Base-by-base conservation (phyloP, 2,797 vertebrate genomes). In the Lutjanus argentimaculatus region DNA sequence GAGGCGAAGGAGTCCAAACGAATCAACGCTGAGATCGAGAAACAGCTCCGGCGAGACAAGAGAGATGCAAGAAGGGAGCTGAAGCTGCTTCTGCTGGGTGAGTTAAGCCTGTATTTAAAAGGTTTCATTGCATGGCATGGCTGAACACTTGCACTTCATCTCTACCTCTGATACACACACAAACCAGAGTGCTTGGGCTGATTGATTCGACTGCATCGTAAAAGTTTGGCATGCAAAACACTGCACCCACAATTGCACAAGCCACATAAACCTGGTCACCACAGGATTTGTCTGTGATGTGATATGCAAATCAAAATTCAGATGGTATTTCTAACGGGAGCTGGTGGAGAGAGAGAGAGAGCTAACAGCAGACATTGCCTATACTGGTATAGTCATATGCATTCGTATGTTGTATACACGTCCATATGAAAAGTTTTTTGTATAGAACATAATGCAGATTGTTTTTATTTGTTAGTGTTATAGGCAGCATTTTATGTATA, bases 1-100 rank as follows among this genome's bases (percentile, higher is more conserved):
- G 98, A 99, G 97, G 97, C 97, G 95, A 99, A 99, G 95, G 98
- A 99, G 96, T 99, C 98, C 89, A 99, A 99, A 92, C 96, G 98
- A 90, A 99, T 99, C 96, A 99, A 99, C 95, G 95, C 97, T 8
- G 98, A 99, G 95, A 99, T 99, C 95, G 98, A 99, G 92, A 98
- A 98, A 94, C 98, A 99, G 91, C 97, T 99, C 80, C 97, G 97
- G 91, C 95, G 98, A 93, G 98, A 99, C 95, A 99, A 99, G 92
- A 96, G 97, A 85, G 98, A 99, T 90, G 95, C 98, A 3, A 96
- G 97, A 75, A 93, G 98, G 92, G 98, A 99, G 91, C 95, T 99
- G 88, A 99, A 99, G 94, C 97, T 99, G 80, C 97, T 99, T 77
- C 93, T 99, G 82, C 95, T 99, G 77, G 98, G 98, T 99, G 30